Conservation (phyloP, 1,140 invertebrate species). For the Uloborus diversus region DNA sequence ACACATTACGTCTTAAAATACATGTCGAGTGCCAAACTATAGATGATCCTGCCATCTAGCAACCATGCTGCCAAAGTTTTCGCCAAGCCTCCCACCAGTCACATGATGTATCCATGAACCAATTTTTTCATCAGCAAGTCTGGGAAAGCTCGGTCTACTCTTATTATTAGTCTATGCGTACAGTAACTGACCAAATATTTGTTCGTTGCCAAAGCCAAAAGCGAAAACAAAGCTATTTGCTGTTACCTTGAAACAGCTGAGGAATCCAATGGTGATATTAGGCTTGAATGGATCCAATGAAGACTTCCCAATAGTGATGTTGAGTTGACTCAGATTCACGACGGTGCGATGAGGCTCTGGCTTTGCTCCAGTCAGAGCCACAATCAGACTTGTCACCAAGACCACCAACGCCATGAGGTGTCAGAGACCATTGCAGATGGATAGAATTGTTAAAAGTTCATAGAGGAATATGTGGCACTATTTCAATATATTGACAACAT, state of each 20-base stretch:
- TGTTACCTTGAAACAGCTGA: conserved; percentile 69
- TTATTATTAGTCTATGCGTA: background rate
- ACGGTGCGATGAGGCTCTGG: conserved; percentile 14
- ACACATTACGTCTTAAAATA: too few relatives aligned
- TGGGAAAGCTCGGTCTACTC: background rate
- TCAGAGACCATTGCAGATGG: background rate
- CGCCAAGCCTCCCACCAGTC: too few relatives aligned
- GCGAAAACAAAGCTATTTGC: background rate
- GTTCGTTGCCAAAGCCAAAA: background rate
- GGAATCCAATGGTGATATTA: conserved; percentile 66
- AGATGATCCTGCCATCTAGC: too few relatives aligned
- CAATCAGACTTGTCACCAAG: conserved; percentile 1
- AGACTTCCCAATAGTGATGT: background rate
- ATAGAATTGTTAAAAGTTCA: too few relatives aligned
- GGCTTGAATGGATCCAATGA: conserved; percentile 7
- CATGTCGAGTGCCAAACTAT: too few relatives aligned
- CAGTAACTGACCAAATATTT: background rate
- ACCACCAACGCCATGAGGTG: background rate
- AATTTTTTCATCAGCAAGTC: background rate
- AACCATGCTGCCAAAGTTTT: too few relatives aligned
- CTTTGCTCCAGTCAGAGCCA: background rate
- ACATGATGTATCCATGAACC: background rate
- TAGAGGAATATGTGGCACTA: too few relatives aligned
- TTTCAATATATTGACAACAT: too few relatives aligned
- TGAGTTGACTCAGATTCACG: conserved; percentile 7